Base-by-base conservation (phyloP, 2,888 invertebrate genomes). In the Stomorhina lunata region DNA sequence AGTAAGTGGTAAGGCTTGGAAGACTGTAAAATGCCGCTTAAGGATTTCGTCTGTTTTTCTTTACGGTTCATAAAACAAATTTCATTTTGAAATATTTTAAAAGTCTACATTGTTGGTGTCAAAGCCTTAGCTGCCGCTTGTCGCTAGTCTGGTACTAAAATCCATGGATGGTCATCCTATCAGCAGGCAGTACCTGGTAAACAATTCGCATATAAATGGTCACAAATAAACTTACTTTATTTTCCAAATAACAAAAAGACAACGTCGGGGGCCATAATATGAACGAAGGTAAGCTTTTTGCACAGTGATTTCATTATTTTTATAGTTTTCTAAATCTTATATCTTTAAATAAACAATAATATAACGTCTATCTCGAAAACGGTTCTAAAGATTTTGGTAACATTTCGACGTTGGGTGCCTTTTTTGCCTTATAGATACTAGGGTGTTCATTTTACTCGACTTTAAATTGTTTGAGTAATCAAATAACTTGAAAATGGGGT, bases 41-140 rank as follows among this genome's bases (percentile, higher is more conserved):
- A 66, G 69, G 43, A 65, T 61, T 68, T 68, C 61, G 71, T 50
- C 66, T 63, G 76, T 22, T 73, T 69, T 65, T 84, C 86, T 89
- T 89, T 88, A 89, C 88, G 88, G 88, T 88, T 90, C 90, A 91
- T 90, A 90, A 90, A 90, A 88, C 88, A 90, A 91, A 91, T 91
- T 91, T 90, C 89, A 88, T 89, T 90, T 90, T 90, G 90, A 91
- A 89, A 90, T 91, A 90, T 91, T 90, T 88, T 88, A 87, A 84
- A 84, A 83, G 72, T 68, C 72, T 50, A 73, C 68, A 78, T 78
- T 75, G 75, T 82, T 75, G 65, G 69, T 79, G 82, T 79, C 66
- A 82, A 79, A 75, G 78, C 43, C 69, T 45, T 48, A 25, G 76
- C 79, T 76, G 82, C 68, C 55, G 73, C 77, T 69, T 65, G 27